Evolutionary conservation across 2,797 vertebrate species (phyloP).

Genomic region (Leontocebus nigricollis): DNA sequence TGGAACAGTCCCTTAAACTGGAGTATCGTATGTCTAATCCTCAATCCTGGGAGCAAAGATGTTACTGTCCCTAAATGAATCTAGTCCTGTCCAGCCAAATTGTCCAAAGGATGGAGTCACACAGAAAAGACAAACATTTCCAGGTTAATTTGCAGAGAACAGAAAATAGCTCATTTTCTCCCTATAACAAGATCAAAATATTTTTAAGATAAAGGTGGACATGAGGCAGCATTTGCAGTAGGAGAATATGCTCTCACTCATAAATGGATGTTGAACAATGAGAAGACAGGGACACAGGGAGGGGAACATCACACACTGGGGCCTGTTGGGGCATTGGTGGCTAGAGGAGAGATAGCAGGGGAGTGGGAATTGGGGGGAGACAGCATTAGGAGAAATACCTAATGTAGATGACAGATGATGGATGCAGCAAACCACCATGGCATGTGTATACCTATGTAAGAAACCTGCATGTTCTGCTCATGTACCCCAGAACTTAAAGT

Average conservation of each 20-base stretch:
- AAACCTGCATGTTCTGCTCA: too few species aligned
- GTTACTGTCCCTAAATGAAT: rapidly evolving
- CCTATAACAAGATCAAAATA: background rate
- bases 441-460: too few species aligned
- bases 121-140: background rate
- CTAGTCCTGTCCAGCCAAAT: background rate
- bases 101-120: background rate
- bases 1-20: background rate
- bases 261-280: too few species aligned
- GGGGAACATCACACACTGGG: too few species aligned
- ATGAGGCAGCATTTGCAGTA: background rate
- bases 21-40: background rate
- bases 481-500: too few species aligned
- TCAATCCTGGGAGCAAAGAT: background rate
- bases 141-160: background rate
- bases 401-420: too few species aligned
- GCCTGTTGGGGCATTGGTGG: too few species aligned
- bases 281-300: too few species aligned
- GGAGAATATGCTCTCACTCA: background rate
- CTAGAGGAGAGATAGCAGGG: too few species aligned
- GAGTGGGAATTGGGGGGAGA: too few species aligned
- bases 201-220: background rate
- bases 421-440: too few species aligned
- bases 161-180: background rate
- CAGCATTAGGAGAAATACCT: too few species aligned